phyloP scores from a whole-genome alignment of 1,140 invertebrate genomes.

The Octopus bimaculoides region DNA sequence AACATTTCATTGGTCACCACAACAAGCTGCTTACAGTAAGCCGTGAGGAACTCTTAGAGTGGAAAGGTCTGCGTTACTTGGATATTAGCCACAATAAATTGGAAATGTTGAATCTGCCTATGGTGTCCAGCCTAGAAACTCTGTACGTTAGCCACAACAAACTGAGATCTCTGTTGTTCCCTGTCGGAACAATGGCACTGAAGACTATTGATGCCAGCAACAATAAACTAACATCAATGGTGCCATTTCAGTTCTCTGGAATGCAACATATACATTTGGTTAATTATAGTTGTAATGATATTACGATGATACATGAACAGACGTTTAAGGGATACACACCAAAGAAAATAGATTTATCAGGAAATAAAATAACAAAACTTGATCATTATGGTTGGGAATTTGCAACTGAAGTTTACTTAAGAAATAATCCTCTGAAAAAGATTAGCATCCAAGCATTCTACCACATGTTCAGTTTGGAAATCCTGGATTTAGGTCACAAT shows the following conservation, averaged over 20 bases:
- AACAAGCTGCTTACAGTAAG: constrained; percentile 19
- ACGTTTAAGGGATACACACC: constrained; percentile 39
- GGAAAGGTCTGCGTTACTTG: constrained; percentile 25
- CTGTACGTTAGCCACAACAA: constrained; percentile 34
- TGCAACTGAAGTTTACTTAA: constrained; percentile 29
- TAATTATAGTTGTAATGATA: constrained; percentile 43
- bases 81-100: constrained; percentile 41
- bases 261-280: constrained; percentile 24
- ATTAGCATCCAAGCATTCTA: constrained; percentile 35
- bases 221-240: constrained; percentile 33
- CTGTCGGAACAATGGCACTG: constrained; percentile 30
- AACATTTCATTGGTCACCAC: constrained; percentile 17
- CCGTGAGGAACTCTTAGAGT: constrained; percentile 14
- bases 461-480: constrained; percentile 29
- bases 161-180: constrained; percentile 23
- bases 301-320: constrained; percentile 27
- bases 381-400: constrained; percentile 35
- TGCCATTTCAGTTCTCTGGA: constrained; percentile 32
- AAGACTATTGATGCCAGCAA: constrained; percentile 32
- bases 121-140: constrained; percentile 25
- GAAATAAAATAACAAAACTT: constrained; percentile 34
- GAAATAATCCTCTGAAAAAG: constrained; percentile 29
- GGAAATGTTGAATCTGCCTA: constrained; percentile 22
- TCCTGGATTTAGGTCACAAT: constrained; percentile 38
- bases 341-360: constrained; percentile 42